Evolutionary conservation across 2,797 vertebrate genomes (phyloP).

Genomic region (Typhlichthys subterraneus): DNA sequence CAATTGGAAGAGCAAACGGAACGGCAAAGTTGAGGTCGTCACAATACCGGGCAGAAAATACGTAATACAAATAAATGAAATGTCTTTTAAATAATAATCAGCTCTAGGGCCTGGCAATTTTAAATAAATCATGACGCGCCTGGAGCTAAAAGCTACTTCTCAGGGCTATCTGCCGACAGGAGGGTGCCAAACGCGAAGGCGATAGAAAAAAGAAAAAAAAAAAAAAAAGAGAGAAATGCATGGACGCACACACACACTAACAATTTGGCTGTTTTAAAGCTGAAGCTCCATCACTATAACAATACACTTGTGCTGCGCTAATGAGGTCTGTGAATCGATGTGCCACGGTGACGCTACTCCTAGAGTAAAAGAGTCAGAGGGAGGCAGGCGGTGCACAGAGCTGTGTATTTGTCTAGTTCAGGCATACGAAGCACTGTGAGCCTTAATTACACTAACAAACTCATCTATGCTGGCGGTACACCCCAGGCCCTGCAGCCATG

Average conservation of each 20-base stretch:
- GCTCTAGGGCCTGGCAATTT: slow-evolving; percentile 75
- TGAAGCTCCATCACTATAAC: slow-evolving; percentile 72
- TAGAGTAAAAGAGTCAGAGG: slow-evolving; percentile 54
- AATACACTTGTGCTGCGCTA: slow-evolving; percentile 74
- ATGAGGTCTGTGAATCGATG: slow-evolving; percentile 80
- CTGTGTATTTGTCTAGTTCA: slow-evolving; percentile 55
- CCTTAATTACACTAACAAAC: slow-evolving; percentile 82
- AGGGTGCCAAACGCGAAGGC: slow-evolving; percentile 59
- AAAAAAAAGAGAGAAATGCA: neutral
- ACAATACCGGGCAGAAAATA: slow-evolving; percentile 34
- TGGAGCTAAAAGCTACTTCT: slow-evolving; percentile 73
- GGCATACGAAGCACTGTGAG: slow-evolving; percentile 59
- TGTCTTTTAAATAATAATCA: slow-evolving; percentile 73
- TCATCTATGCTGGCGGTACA: slow-evolving; percentile 75
- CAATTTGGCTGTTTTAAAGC: slow-evolving; percentile 73
- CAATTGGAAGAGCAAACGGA: slow-evolving; percentile 12
- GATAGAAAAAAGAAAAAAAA: slow-evolving; percentile 30
- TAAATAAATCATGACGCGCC: slow-evolving; percentile 82
- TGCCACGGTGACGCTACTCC: slow-evolving; percentile 58
- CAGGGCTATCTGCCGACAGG: slow-evolving; percentile 69
- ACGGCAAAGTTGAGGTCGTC: slow-evolving; percentile 37
- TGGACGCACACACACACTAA: slow-evolving; percentile 15
- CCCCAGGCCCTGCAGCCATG: slow-evolving; percentile 74
- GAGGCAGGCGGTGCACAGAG: slow-evolving; percentile 3
- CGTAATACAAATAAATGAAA: slow-evolving; percentile 73